Percentiles rank a stretch among this genome's conserved stretches.
These are phyloP conservation scores for Tapirus indicus DNA, from an alignment of 2,797 vertebrate genomes.

Conservation along the genomic window DNA sequence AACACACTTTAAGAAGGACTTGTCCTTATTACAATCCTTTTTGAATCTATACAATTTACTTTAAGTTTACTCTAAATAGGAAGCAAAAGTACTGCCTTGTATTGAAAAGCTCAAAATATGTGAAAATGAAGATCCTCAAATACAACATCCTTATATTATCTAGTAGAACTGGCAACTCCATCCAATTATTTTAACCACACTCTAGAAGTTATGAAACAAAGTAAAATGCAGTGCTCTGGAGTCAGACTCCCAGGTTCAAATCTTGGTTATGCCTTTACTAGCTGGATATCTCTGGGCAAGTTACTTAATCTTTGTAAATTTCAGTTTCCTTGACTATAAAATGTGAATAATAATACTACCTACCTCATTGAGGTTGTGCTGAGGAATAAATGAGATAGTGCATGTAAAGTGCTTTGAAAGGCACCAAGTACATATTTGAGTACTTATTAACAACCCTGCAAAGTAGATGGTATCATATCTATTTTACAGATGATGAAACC, in stretches of 20 bases:
- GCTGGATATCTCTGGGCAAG: background rate
- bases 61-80: background rate
- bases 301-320: background rate
- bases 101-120: slow-evolving; percentile 20
- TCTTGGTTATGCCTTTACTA: background rate
- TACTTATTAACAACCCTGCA: background rate
- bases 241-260: background rate
- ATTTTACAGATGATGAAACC: background rate
- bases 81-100: background rate
- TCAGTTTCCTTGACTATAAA: background rate
- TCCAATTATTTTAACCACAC: background rate
- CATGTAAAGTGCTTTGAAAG: background rate
- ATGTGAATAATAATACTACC: background rate
- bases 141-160: background rate
- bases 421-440: background rate
- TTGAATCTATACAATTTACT: background rate
- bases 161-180: background rate
- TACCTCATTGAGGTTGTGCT: background rate
- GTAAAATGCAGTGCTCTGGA: background rate
- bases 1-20: background rate
- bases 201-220: background rate
- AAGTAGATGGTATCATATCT: background rate
- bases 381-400: background rate
- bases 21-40: background rate
- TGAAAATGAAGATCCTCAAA: slow-evolving; percentile 7